A percentile compares a stretch with the other conserved stretches of the same genome.
These are phyloP conservation scores for Peucedramus taeniatus DNA, from an alignment of 2,113 vertebrate genomes.

Conservation along the genomic window DNA sequence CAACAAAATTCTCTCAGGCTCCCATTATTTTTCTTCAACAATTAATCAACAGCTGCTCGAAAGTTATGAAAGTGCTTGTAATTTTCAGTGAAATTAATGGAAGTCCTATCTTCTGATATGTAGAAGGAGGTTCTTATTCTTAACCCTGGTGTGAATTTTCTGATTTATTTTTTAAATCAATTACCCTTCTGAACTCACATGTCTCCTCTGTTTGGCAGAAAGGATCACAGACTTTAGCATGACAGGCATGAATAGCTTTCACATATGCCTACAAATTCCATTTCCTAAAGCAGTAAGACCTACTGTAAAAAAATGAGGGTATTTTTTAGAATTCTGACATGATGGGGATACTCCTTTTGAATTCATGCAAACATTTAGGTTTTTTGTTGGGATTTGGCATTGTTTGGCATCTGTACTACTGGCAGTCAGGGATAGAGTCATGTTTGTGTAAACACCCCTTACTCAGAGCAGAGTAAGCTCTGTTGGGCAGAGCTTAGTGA, in stretches of 20 bases:
- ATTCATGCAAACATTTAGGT: not conserved
- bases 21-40: constrained; percentile 64
- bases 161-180: constrained; percentile 70
- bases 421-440: not conserved
- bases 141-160: constrained; percentile 51
- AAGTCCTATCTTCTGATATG: constrained; percentile 62
- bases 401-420: not conserved
- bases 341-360: not conserved
- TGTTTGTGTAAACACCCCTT: not conserved
- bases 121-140: constrained; percentile 56
- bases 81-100: constrained; percentile 69
- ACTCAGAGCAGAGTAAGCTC: not conserved
- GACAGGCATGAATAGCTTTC: not conserved
- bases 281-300: not conserved
- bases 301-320: not conserved
- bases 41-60: constrained; percentile 75
- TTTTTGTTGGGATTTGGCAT: not conserved
- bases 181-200: constrained; percentile 63
- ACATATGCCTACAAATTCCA: not conserved
- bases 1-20: constrained; percentile 70
- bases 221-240: not conserved
- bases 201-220: constrained; percentile 9
- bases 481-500: not conserved
- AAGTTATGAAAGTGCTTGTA: constrained; percentile 63
- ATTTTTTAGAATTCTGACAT: not conserved